Evolutionary conservation across 2,113 vertebrate genomes (phyloP), one percentile per base, ranked within the genome.

Genomic region (Boleophthalmus pectinirostris): DNA sequence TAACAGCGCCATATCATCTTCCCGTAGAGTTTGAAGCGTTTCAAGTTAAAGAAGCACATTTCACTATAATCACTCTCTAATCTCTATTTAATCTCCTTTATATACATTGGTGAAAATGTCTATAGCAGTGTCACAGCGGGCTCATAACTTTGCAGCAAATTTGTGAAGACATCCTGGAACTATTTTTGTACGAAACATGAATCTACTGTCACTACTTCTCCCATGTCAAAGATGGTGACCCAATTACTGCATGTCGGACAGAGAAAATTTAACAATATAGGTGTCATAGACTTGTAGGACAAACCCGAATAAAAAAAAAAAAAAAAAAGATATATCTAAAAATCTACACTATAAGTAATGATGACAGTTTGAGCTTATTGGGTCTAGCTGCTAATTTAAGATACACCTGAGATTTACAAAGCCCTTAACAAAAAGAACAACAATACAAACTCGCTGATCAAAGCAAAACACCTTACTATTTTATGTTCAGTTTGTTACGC

Each of bases 341-440:
- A 61, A 33, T 18, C 24, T 61, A 9, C 14, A 18, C 58, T 33
- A 29, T 18, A 18, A 61, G 24, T 61, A 33, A 61, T 61, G 24
- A 35, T 33, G 58, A 61, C 58, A 61, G 58, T 61, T 33, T 61
- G 58, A 9, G 58, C 58, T 61, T 29, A 33, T 33, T 61, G 16
- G 58, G 25, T 61, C 58, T 33, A 33, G 58, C 57, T 33, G 58
- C 58, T 61, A 61, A 61, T 61, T 61, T 61, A 61, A 33, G 15
- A 29, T 18, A 18, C 58, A 33, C 29, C 15, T 18, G 58, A 61
- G 58, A 33, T 29, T 61, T 33, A 61, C 58, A 18, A 33, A 61
- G 58, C 58, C 58, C 58, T 16, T 18, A 33, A 33, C 58, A 61
- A 20, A 29, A 61, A 33, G 57, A 60, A 61, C 12, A 57, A 21